Evolutionary conservation across 2,797 vertebrate genomes (phyloP).

Genomic region (Myotis daubentonii): DNA sequence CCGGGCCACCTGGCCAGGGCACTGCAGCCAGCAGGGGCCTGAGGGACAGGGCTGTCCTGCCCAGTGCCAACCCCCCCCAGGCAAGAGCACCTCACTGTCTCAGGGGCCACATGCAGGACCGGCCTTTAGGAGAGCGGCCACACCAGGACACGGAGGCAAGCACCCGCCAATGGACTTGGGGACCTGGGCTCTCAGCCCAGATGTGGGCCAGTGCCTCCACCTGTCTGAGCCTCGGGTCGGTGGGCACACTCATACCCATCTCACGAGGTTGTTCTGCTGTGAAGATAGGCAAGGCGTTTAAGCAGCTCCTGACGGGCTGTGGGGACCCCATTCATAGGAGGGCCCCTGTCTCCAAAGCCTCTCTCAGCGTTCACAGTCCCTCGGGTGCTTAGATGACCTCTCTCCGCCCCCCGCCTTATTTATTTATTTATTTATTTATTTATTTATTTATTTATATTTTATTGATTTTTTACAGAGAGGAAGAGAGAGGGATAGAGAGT

Average conservation of each 20-base stretch:
- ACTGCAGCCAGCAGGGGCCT: not conserved
- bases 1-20: not conserved
- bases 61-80: not conserved
- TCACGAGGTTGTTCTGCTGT: not conserved
- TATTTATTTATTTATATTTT: too few species aligned
- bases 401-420: too few species aligned
- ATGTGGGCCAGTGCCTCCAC: not conserved
- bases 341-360: not conserved
- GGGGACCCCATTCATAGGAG: fast-evolving
- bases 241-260: not conserved
- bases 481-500: too few species aligned
- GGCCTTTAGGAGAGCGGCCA: not conserved
- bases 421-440: too few species aligned
- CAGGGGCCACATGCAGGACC: not conserved
- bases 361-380: not conserved
- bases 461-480: too few species aligned
- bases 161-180: not conserved
- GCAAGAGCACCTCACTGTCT: not conserved
- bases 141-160: not conserved
- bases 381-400: not conserved
- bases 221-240: not conserved
- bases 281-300: not conserved
- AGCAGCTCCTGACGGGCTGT: not conserved
- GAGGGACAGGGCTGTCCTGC: not conserved
- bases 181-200: not conserved